phyloP scores from a whole-genome alignment of 2,888 invertebrate species.

The Dryocosmus kuriphilus region DNA sequence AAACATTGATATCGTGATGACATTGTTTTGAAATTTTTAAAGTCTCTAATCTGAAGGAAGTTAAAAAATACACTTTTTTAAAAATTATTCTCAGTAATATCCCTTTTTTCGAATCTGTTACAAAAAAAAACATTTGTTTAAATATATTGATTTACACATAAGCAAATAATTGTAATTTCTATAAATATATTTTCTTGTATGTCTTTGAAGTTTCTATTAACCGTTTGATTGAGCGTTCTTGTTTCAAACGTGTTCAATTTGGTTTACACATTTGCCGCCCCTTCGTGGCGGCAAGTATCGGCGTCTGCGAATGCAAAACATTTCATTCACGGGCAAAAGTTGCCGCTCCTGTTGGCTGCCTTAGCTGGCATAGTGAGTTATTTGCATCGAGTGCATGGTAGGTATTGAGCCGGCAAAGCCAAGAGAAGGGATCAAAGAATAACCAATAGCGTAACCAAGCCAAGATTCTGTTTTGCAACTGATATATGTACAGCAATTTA shows the following conservation, averaged over 20 bases:
- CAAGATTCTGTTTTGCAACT: not conserved
- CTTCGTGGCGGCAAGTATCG: slow-evolving; percentile 69
- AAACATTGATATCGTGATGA: too few relatives aligned
- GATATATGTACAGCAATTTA: not conserved
- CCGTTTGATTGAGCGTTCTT: not conserved
- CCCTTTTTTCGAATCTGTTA: too few relatives aligned
- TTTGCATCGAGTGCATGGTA: slow-evolving; percentile 51
- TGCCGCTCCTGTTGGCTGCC: slow-evolving; percentile 47
- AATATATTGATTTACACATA: too few relatives aligned
- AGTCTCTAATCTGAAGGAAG: too few relatives aligned
- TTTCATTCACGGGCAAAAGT: slow-evolving; percentile 75
- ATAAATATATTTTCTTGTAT: not conserved
- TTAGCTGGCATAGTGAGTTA: slow-evolving; percentile 17
- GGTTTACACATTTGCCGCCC: slow-evolving; percentile 56
- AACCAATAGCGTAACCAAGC: not conserved
- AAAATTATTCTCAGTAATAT: too few relatives aligned
- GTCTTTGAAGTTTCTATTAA: not conserved
- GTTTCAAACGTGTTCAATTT: slow-evolving; percentile 66
- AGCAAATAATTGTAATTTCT: too few relatives aligned
- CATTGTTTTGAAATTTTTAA: too few relatives aligned
- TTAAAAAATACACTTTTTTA: too few relatives aligned
- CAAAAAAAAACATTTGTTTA: too few relatives aligned
- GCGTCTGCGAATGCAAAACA: slow-evolving; percentile 77
- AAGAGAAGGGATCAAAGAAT: slow-evolving; percentile 7
- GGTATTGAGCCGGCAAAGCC: slow-evolving; percentile 58